Percentiles rank a stretch among this genome's conserved stretches.
Conservation (phyloP, 2,797 vertebrate species). For the Paratrypauchen microcephalus region DNA sequence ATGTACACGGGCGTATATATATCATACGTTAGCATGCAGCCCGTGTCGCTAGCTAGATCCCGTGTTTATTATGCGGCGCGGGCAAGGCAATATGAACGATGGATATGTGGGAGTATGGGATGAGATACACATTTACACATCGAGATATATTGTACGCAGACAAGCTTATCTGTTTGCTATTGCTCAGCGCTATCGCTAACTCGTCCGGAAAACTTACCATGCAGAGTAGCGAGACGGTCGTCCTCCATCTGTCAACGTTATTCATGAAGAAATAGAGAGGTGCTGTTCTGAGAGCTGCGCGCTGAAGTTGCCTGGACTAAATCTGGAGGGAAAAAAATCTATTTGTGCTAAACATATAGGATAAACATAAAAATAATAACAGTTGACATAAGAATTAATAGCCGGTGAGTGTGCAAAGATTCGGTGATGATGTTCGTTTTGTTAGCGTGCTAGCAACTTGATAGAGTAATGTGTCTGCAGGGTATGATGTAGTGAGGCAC, state of each 20-base stretch:
- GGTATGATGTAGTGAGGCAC: neutral
- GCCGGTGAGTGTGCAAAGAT: constrained; percentile 23
- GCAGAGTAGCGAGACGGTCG: constrained; percentile 61
- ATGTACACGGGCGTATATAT: constrained; percentile 41
- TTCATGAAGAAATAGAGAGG: constrained; percentile 71
- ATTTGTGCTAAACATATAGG: constrained; percentile 22
- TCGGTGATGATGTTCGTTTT: constrained; percentile 20
- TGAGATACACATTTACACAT: constrained; percentile 13
- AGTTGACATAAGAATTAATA: constrained; percentile 24
- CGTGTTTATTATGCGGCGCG: constrained; percentile 23
- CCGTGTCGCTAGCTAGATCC: constrained; percentile 1
- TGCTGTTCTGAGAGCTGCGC: constrained; percentile 61
- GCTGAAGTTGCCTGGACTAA: constrained; percentile 49
- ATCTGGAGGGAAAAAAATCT: constrained; percentile 40
- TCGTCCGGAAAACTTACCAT: constrained; percentile 47
- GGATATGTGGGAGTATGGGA: constrained; percentile 1
- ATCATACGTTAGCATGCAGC: constrained; percentile 48
- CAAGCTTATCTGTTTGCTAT: constrained; percentile 32
- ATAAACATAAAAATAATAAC: constrained; percentile 40
- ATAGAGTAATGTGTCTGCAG: constrained; percentile 15
- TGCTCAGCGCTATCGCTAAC: constrained; percentile 27
- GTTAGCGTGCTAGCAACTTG: constrained; percentile 21
- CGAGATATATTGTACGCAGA: constrained; percentile 36
- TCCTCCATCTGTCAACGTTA: constrained; percentile 74
- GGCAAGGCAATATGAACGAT: constrained; percentile 1